Evolutionary conservation across 2,888 invertebrate genomes (phyloP), one percentile per base, ranked within the genome.

Genomic region (Argyra leucocephala): DNA sequence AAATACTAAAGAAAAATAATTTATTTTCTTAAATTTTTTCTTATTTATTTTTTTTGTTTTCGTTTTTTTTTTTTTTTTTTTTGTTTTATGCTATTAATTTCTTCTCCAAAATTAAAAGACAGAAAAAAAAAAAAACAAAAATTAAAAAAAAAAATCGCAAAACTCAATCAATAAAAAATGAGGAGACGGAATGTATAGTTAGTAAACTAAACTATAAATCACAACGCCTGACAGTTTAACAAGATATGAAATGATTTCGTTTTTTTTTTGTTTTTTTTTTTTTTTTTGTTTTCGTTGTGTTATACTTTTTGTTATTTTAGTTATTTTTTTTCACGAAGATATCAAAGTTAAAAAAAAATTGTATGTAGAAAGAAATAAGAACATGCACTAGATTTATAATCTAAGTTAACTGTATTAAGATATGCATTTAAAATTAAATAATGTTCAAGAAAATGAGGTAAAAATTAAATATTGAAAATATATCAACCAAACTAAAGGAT

Each of bases 161-260:
- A 48, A 48, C n/a, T 48, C 48, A 48, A 48, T 48, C 48, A 48
- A 48, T 48, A 48, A 48, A 48, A 48, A 48, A 48, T 18, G 48
- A 48, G 48, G 48, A 48, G 48, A 48, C 48, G 48, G 48, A 48
- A 15, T 48, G 48, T 48, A 48, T 48, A 48, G 48, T 48, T 48
- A 48, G 48, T n/a, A 48, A 48, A 48, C 48, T 48, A 48, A 48
- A 48, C 48, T 48, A 48, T 48, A 48, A 48, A 48, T 48, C 48
- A 48, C 48, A 48, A 48, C 48, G 48, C 48, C 48, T 48, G 48
- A 48, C 48, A 48, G 9, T 48, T 48, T 48, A 48, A 48, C 48
- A 48, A 48, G 48, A 48, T 48, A 48, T 48, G 48, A 48, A 48
- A 48, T 48, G 48, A 48, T 48, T 48, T 48, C 18, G 48, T 18